These are phyloP conservation scores for Coecobrya sp. DNA, from an alignment of 2,888 invertebrate genomes.

Conservation along the genomic window DNA sequence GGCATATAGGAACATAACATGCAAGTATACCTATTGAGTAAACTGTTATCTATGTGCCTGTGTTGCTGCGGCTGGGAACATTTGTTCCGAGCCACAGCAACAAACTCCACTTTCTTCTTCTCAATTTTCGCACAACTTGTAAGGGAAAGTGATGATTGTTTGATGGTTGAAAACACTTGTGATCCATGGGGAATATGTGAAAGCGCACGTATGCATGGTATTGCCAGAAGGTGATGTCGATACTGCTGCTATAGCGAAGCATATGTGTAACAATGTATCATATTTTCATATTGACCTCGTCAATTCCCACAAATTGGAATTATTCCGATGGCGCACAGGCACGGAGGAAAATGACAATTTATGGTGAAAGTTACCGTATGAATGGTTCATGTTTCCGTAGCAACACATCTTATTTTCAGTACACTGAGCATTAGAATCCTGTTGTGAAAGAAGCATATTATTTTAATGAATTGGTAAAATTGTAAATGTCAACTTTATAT, in stretches of 20 bases:
- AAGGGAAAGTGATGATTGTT: conserved; percentile 34
- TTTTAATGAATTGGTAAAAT: not conserved
- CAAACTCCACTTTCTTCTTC: conserved; percentile 2
- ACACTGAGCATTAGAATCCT: not conserved
- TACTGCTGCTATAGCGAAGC: not conserved
- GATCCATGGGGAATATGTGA: conserved; percentile 1
- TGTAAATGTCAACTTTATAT: too few relatives aligned
- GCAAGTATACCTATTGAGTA: not conserved
- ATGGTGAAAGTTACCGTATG: not conserved
- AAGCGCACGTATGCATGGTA: not conserved
- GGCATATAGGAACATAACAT: not conserved
- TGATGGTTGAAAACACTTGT: conserved; percentile 58
- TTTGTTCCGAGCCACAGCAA: conserved; percentile 2
- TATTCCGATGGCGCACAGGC: conserved; percentile 7
- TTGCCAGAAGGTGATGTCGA: not conserved
- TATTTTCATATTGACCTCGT: conserved; percentile 45
- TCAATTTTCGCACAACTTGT: conserved; percentile 18
- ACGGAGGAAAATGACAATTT: not conserved
- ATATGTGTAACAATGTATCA: not conserved
- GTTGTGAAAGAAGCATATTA: not conserved
- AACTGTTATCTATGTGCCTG: not conserved
- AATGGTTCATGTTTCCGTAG: not conserved
- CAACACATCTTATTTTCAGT: not conserved
- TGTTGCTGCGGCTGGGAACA: conserved; percentile 2
- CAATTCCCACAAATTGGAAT: conserved; percentile 35